Conservation (phyloP, 1,140 invertebrate species). For the Dinoponera quadriceps region DNA sequence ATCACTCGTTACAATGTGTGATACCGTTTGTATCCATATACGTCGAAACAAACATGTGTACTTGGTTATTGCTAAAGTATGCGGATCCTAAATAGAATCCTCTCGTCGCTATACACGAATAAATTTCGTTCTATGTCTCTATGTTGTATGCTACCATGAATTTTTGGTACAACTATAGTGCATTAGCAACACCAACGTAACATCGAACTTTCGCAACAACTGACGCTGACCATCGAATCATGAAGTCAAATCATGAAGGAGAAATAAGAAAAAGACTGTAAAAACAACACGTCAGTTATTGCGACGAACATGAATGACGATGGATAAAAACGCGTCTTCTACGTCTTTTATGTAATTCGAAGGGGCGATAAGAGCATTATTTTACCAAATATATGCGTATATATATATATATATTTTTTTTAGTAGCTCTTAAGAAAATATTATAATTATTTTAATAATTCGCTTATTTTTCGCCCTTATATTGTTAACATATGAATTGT, state of each 20-base stretch:
- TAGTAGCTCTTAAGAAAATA: constrained; percentile 35
- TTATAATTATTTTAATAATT: constrained; percentile 65
- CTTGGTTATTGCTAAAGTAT: constrained; percentile 22
- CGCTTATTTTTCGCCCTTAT: constrained; percentile 46
- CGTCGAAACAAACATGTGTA: constrained; percentile 1
- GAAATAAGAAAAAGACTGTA: constrained; percentile 18
- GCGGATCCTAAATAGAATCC: constrained; percentile 16
- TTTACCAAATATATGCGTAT: constrained; percentile 25
- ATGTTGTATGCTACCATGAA: constrained; percentile 21
- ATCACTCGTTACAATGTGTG: neutral
- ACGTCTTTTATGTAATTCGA: constrained; percentile 15
- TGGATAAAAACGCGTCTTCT: constrained; percentile 28
- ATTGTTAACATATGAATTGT: constrained; percentile 75
- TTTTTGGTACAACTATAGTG: constrained; percentile 39
- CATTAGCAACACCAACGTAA: constrained; percentile 48
- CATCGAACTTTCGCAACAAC: constrained; percentile 28
- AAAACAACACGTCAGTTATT: constrained; percentile 36
- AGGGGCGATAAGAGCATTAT: constrained; percentile 27
- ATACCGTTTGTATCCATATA: neutral
- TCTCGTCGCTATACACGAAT: constrained; percentile 35
- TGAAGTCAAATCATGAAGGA: too few relatives aligned
- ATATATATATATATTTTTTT: too few relatives aligned
- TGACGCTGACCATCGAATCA: constrained; percentile 26
- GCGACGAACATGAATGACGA: constrained; percentile 17
- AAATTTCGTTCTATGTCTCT: constrained; percentile 23